Evolutionary conservation across 2,888 invertebrate species (phyloP).

Genomic region (Xestoiulus laeticollis): DNA sequence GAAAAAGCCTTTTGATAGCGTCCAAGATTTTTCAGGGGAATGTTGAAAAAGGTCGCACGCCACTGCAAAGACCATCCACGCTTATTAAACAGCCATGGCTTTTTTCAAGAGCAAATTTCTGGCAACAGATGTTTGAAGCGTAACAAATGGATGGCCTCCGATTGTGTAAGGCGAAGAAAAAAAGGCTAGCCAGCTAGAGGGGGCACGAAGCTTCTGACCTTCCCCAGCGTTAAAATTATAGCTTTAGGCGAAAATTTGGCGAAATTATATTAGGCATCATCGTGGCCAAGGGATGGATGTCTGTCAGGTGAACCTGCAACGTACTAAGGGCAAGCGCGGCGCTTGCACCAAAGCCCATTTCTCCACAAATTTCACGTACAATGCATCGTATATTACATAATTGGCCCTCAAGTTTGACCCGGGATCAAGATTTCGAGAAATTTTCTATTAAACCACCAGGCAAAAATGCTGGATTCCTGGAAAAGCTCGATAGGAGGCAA

Average conservation of each 20-base stretch:
- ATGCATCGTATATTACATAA: slow-evolving; percentile 36
- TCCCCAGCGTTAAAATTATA: slow-evolving; percentile 34
- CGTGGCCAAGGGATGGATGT: slow-evolving; percentile 8
- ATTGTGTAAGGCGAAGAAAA: not conserved
- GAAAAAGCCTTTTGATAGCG: slow-evolving; percentile 23
- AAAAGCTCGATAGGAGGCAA: not conserved
- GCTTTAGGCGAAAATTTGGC: slow-evolving; percentile 13
- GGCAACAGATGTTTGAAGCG: slow-evolving; percentile 39
- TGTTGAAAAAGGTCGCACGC: not conserved
- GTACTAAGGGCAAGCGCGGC: not conserved
- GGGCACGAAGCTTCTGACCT: slow-evolving; percentile 31
- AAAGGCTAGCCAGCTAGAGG: not conserved
- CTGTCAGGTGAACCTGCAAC: slow-evolving; percentile 3
- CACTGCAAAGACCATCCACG: not conserved
- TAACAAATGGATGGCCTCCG: slow-evolving; percentile 39
- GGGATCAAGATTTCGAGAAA: not conserved
- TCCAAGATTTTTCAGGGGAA: not conserved
- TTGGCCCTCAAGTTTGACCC: slow-evolving; percentile 22
- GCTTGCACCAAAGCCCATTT: not conserved
- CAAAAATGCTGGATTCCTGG: not conserved
- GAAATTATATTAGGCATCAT: slow-evolving; percentile 38
- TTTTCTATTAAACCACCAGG: not conserved
- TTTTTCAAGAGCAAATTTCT: slow-evolving; percentile 17
- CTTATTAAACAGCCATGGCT: not conserved
- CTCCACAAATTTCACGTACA: not conserved